Base-by-base conservation (phyloP, 1,140 invertebrate species). In the Camponotus vicinus region DNA sequence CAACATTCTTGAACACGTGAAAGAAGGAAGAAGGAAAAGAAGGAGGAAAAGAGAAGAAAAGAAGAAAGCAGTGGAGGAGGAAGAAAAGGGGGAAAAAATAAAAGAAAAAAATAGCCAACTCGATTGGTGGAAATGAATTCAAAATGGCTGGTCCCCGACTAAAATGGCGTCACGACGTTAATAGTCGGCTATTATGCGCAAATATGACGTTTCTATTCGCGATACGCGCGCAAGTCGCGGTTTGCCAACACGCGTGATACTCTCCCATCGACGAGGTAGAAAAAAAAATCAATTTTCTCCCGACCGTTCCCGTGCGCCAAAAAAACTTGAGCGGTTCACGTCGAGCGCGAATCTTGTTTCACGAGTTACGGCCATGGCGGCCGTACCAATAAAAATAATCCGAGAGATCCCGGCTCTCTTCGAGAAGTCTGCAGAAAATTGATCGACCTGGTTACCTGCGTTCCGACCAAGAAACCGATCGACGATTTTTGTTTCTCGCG, bases 71-170 rank as follows among this genome's bases (percentile, higher is more conserved):
- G 69, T 45, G 86, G 73, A 86, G 84, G 69, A 77, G 27, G 88
- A 86, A 87, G 85, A 70, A 70, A 87, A 88, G 69, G 86, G 89
- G 88, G 45, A 92, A 93, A 93, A 92, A 91, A 91, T 91, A 87
- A 92, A 91, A 91, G 90, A 89, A 91, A 91, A 91, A 91, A 89
- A 90, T 91, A 86, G 85, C 86, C 45, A 82, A 89, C 92, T 92
- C 89, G 92, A 94, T 94, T 94, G 94, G 93, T 92, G 88, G 89
- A 94, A 94, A 94, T 94, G 91, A 93, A 94, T 94, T 94, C 94
- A 95, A 95, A 93, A 95, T 95, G 94, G 94, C 94, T 88, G 84
- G 73, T 86, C 84, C 69, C 84, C 88, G 86, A 85, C 87, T 93
- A 94, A 95, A 95, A 95, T 95, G 94, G 94, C 94, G 94, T 88